phyloP scores from a whole-genome alignment of 2,797 vertebrate genomes.

The Sardinella longiceps region DNA sequence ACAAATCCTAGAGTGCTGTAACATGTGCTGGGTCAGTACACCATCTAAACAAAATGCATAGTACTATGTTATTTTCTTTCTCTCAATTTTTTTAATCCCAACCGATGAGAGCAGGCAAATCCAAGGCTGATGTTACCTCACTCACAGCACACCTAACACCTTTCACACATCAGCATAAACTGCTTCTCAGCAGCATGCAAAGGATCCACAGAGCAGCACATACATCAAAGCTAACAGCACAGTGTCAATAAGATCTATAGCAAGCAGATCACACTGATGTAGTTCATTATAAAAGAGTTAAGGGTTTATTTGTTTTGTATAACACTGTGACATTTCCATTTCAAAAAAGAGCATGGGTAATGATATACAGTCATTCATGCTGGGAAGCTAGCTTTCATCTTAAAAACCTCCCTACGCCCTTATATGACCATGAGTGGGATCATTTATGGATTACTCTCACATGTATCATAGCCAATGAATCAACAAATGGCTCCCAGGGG shows the following conservation, averaged over 20 bases:
- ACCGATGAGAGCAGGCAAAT: neutral
- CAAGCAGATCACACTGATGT: neutral
- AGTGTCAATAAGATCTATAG: neutral
- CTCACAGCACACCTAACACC: neutral
- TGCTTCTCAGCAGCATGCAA: neutral
- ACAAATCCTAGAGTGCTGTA: too few relatives aligned
- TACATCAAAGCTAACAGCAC: neutral
- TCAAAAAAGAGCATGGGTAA: neutral
- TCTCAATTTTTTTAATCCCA: neutral
- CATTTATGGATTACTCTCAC: neutral
- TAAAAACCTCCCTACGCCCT: neutral
- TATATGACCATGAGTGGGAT: neutral
- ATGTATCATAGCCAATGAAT: neutral
- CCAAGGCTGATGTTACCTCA: neutral
- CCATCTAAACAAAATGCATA: too few relatives aligned
- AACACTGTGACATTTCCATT: neutral
- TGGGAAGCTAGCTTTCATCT: neutral
- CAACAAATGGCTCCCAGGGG: neutral
- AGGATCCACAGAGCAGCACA: neutral
- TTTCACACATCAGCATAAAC: neutral
- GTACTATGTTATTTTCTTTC: too few relatives aligned
- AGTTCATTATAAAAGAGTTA: neutral
- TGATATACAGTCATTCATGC: neutral
- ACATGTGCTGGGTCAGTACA: too few relatives aligned
- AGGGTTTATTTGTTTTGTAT: conserved; percentile 7